Percentiles rank a stretch among this genome's conserved stretches.
Conservation (phyloP, 2,888 invertebrate genomes). For the Oligia strigilis region DNA sequence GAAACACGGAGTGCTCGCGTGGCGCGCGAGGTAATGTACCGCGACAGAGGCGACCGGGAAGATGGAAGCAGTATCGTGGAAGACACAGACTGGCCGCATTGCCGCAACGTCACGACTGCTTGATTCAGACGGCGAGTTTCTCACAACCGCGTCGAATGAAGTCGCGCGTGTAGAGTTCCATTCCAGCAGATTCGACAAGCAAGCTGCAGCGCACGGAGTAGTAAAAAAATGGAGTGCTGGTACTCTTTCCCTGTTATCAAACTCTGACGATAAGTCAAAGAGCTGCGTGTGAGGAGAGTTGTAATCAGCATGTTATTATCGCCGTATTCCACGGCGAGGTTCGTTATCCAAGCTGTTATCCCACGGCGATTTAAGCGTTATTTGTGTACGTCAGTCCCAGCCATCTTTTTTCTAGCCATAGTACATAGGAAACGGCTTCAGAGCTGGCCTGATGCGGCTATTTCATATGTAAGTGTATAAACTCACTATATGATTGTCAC, state of each 20-base stretch:
- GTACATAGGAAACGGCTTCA: background rate
- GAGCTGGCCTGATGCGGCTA: background rate
- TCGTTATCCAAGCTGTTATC: background rate
- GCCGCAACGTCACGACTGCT: background rate
- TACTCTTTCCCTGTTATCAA: background rate
- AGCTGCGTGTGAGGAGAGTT: background rate
- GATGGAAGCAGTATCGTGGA: slow-evolving; percentile 13
- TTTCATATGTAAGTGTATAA: background rate
- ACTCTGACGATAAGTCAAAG: background rate
- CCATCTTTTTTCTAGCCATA: background rate
- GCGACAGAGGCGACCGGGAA: background rate
- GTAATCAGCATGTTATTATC: slow-evolving; percentile 5
- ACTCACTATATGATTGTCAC: slow-evolving; percentile 10
- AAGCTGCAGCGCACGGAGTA: slow-evolving; percentile 15
- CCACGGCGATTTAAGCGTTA: background rate
- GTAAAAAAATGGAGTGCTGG: slow-evolving; percentile 50
- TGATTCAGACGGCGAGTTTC: background rate
- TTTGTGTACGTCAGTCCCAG: background rate
- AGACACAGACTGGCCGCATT: slow-evolving; percentile 8
- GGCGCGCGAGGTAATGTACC: background rate
- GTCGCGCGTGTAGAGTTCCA: background rate
- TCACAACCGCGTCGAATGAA: slow-evolving; percentile 1
- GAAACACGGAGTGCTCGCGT: slow-evolving; percentile 36
- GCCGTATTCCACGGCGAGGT: slow-evolving; percentile 5
- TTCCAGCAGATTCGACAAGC: slow-evolving; percentile 4